Evolutionary conservation across 2,888 invertebrate species (phyloP).

Genomic region (Eristalinus aeneus): DNA sequence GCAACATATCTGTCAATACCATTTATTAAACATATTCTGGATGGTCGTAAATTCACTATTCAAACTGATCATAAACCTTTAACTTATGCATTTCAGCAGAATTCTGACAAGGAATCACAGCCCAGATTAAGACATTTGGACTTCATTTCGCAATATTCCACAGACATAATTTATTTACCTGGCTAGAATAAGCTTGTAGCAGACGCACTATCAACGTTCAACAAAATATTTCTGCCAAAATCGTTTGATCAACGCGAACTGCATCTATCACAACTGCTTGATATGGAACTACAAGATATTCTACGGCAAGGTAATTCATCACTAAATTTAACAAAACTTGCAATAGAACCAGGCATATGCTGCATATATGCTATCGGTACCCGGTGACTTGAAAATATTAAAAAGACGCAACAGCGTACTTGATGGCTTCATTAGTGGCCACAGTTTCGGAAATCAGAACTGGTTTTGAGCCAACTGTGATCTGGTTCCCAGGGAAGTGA

Average conservation of each 20-base stretch:
- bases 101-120: background rate
- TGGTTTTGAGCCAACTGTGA: too few species aligned
- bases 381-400: too few species aligned
- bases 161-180: background rate
- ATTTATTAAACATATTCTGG: background rate
- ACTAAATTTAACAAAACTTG: too few species aligned
- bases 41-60: background rate
- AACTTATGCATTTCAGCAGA: background rate
- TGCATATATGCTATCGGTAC: too few species aligned
- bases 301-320: too few species aligned
- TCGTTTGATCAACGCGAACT: slow-evolving; percentile 7
- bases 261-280: background rate
- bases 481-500: too few species aligned
- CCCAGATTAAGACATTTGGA: background rate
- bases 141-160: background rate
- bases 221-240: slow-evolving; percentile 14
- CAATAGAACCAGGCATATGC: too few species aligned
- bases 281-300: too few species aligned
- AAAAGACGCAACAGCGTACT: too few species aligned
- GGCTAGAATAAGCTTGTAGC: too few species aligned
- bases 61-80: background rate
- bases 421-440: too few species aligned
- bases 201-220: background rate
- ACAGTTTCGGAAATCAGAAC: too few species aligned
- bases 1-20: slow-evolving; percentile 4